A percentile compares a stretch with the other conserved stretches of the same genome.
phyloP scores from a whole-genome alignment of 2,888 invertebrate genomes.

The Charanyca ferruginea region DNA sequence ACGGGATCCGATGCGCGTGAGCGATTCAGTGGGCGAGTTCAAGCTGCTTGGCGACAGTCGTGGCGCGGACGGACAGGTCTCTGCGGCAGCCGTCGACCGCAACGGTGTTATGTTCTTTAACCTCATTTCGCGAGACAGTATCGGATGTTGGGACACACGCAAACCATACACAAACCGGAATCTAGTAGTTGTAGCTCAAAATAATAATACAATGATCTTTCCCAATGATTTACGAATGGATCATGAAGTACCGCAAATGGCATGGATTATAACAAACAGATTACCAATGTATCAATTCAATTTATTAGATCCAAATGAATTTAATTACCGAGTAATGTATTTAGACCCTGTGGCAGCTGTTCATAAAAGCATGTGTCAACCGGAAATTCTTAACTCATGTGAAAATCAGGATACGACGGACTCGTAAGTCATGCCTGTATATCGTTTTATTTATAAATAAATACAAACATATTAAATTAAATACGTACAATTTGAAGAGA shows the following conservation, averaged over 20 bases:
- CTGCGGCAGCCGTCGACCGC: slow-evolving; percentile 94
- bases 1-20: slow-evolving; percentile 91
- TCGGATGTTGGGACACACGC: slow-evolving; percentile 96
- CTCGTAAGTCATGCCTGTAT: slow-evolving; percentile 19
- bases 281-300: slow-evolving; percentile 94
- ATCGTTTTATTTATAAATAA: slow-evolving; percentile 29
- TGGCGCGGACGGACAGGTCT: slow-evolving; percentile 93
- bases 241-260: slow-evolving; percentile 92
- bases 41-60: slow-evolving; percentile 88
- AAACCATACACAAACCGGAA: slow-evolving; percentile 93
- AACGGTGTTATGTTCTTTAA: slow-evolving; percentile 95
- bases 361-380: slow-evolving; percentile 91
- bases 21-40: slow-evolving; percentile 82
- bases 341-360: slow-evolving; percentile 92
- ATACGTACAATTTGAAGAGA: slow-evolving; percentile 16
- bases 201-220: slow-evolving; percentile 93
- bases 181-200: slow-evolving; percentile 92
- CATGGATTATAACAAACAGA: slow-evolving; percentile 95
- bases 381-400: slow-evolving; percentile 38
- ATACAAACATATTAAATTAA: slow-evolving; percentile 31
- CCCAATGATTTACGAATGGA: slow-evolving; percentile 96
- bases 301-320: slow-evolving; percentile 92
- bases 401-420: slow-evolving; percentile 16
- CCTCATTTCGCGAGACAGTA: slow-evolving; percentile 94
- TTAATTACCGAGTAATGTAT: slow-evolving; percentile 94